phyloP scores from a whole-genome alignment of 2,888 invertebrate genomes.

The Phaedon cochleariae region DNA sequence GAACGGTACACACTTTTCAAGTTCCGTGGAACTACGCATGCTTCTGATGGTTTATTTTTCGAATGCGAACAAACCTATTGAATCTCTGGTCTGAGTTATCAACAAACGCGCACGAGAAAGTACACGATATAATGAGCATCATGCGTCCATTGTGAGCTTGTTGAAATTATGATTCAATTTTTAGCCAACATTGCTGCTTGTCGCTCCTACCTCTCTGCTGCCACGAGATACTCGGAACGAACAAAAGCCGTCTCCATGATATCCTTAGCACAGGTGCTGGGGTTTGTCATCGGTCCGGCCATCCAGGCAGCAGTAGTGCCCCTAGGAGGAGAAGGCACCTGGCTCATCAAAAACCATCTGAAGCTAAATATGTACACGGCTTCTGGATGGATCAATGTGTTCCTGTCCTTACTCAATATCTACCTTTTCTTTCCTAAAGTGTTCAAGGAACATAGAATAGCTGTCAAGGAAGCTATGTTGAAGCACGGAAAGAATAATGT shows the following conservation, averaged over 20 bases:
- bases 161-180: no score
- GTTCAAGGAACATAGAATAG: slow-evolving; percentile 80
- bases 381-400: slow-evolving; percentile 81
- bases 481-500: slow-evolving; percentile 76
- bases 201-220: slow-evolving; percentile 84
- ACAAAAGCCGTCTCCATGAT: slow-evolving; percentile 86
- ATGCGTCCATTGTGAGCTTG: no score
- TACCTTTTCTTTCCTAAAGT: slow-evolving; percentile 76
- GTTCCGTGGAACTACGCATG: no score
- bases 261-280: slow-evolving; percentile 85
- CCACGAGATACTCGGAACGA: slow-evolving; percentile 80
- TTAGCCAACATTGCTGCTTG: slow-evolving; percentile 85
- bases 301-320: slow-evolving; percentile 84
- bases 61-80: no score
- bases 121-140: no score
- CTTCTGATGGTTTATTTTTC: no score
- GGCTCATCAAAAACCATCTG: slow-evolving; percentile 64
- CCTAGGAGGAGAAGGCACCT: slow-evolving; percentile 73
- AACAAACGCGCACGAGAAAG: no score
- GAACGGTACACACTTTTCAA: no score
- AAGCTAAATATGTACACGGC: slow-evolving; percentile 89
- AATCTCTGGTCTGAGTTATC: no score
- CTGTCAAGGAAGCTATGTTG: slow-evolving; percentile 81
- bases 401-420: slow-evolving; percentile 77
- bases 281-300: slow-evolving; percentile 87